phyloP scores from a whole-genome alignment of 2,888 invertebrate species.

The Tinea semifulvella region DNA sequence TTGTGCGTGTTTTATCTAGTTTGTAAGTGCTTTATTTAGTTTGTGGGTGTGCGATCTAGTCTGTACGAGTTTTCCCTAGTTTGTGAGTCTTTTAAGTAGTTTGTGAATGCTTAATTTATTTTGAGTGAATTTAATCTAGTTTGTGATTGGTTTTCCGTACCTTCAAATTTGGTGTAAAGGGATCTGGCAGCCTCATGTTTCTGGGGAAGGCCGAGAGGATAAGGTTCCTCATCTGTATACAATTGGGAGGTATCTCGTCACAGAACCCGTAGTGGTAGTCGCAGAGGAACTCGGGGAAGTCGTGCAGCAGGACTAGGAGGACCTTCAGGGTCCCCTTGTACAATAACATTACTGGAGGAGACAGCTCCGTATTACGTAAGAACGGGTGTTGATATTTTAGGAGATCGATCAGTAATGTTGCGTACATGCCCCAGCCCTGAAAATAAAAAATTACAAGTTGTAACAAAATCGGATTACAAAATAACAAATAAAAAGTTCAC shows the following conservation, averaged over 20 bases:
- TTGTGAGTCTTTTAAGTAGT: no score
- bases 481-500: no score
- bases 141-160: not conserved
- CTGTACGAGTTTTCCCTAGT: no score
- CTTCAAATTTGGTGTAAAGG: slow-evolving; percentile 97
- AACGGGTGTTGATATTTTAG: slow-evolving; percentile 98
- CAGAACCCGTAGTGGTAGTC: slow-evolving; percentile 99
- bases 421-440: slow-evolving; percentile 95
- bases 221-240: slow-evolving; percentile 98
- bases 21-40: no score
- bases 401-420: slow-evolving; percentile 92
- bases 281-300: slow-evolving; percentile 99
- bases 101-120: no score
- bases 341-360: slow-evolving; percentile 90
- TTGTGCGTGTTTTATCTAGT: no score
- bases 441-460: no score
- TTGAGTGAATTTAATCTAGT: no score
- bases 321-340: slow-evolving; percentile 97
- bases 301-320: slow-evolving; percentile 93
- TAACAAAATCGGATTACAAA: not conserved
- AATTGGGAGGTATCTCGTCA: slow-evolving; percentile 98
- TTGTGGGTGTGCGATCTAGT: no score
- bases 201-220: slow-evolving; percentile 98
- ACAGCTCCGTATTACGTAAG: slow-evolving; percentile 94
- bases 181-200: slow-evolving; percentile 98